phyloP scores from a whole-genome alignment of 2,888 invertebrate genomes.

The Erebia epiphron region DNA sequence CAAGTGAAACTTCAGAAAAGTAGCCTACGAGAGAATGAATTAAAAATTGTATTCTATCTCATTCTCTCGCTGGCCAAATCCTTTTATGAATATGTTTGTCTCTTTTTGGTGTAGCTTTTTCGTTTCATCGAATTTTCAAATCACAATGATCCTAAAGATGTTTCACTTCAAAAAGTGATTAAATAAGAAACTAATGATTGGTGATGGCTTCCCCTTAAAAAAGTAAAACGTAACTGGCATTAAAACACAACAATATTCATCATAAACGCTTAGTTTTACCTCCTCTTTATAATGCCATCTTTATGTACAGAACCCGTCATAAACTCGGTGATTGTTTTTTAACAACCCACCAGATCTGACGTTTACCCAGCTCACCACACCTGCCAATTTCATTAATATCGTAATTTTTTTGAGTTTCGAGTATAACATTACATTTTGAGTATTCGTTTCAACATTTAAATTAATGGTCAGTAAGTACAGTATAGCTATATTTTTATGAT shows the following conservation, averaged over 20 bases:
- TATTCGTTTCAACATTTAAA: constrained; percentile 13
- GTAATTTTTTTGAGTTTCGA: constrained; percentile 16
- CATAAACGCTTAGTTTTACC: constrained; percentile 63
- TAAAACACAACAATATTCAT: constrained; percentile 41
- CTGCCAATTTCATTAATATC: constrained; percentile 45
- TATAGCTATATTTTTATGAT: neutral
- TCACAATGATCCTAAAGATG: too few species aligned
- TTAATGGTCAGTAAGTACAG: neutral
- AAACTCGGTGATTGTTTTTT: constrained; percentile 56
- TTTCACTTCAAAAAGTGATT: too few species aligned
- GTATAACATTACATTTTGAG: constrained; percentile 2
- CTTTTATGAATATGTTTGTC: too few species aligned
- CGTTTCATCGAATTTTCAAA: too few species aligned
- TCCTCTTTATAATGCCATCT: constrained; percentile 58
- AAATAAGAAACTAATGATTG: neutral
- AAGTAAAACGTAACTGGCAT: constrained; percentile 31
- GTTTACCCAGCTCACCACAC: constrained; percentile 47
- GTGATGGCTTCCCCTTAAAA: constrained; percentile 24
- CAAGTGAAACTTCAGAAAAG: too few species aligned
- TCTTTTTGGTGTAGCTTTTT: too few species aligned
- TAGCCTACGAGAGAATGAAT: too few species aligned
- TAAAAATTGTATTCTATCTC: too few species aligned
- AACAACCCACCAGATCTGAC: constrained; percentile 52
- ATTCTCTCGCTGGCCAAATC: too few species aligned
- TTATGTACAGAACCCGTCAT: constrained; percentile 65